Base-by-base conservation (phyloP, 2,797 vertebrate species). In the Sebastes steindachneri region DNA sequence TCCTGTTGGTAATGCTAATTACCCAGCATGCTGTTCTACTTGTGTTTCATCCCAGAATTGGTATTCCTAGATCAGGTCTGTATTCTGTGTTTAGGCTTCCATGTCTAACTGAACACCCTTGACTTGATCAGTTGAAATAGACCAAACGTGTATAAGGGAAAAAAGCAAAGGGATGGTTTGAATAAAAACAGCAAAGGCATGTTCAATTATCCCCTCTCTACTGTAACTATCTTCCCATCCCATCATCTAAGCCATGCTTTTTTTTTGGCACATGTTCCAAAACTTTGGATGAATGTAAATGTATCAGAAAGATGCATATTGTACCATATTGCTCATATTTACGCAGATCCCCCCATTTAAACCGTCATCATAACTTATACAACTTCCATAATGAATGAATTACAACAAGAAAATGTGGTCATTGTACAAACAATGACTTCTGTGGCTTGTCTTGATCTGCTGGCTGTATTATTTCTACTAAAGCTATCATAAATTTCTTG, bases 1-100 rank as follows among this genome's bases (percentile, higher is more conserved):
- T 91, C 82, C 82, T 88, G 79, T 68, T 65, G 86, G 80, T 89
- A 89, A 89, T 79, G 86, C 86, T 93, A 93, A 95, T 94, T 95
- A 86, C 86, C 79, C 48, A 74, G 51, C 69, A 79, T 89, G 81
- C 89, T 83, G 86, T 60, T 83, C 82, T 81, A 54, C 86, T 92
- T 72, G 79, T 33, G 75, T 90, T 94, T 90, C 83, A 63, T 69
- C 73, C 68, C 71, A 88, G 88, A 91, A 67, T 57, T 71, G 55
- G 63, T 65, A 4, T 72, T 72, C 9, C 73, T 83, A 91, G 88
- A 92, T 63, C 7, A 2, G 31, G 4, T 60, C 15, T 37, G 2
- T 23, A 1, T 55, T 60, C 12, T 37, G 1, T 26, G 1, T 55
- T 59, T 15, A 19, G n/a, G 3, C n/a, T 48, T 4, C 21, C 23